Percentiles rank a stretch among this genome's conserved stretches.
Conservation (phyloP, 2,113 vertebrate species). For the Spea bombifrons region DNA sequence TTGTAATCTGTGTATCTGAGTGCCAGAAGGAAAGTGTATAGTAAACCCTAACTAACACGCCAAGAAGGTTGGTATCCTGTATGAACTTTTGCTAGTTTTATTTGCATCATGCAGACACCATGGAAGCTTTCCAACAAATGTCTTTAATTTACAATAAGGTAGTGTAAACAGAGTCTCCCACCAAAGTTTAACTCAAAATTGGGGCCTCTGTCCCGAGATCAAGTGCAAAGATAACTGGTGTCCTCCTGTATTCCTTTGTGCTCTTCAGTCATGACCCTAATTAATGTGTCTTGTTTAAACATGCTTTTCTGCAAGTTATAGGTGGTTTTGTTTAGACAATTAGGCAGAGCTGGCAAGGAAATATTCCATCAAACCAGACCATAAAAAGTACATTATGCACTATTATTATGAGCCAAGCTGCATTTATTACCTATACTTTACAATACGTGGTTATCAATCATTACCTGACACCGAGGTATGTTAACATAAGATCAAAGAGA, state of each 20-base stretch:
- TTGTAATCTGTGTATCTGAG: too few species aligned
- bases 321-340: slow-evolving; percentile 78
- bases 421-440: slow-evolving; percentile 80
- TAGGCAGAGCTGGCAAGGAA: slow-evolving; percentile 74
- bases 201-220: slow-evolving; percentile 69
- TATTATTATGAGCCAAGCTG: slow-evolving; percentile 78
- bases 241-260: slow-evolving; percentile 71
- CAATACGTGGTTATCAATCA: slow-evolving; percentile 78
- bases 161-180: slow-evolving; percentile 68
- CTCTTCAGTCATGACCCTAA: slow-evolving; percentile 75
- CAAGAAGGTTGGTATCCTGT: slow-evolving; percentile 12
- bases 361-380: slow-evolving; percentile 76
- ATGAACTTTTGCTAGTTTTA: slow-evolving; percentile 39
- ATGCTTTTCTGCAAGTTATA: slow-evolving; percentile 73
- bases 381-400: slow-evolving; percentile 86
- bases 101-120: slow-evolving; percentile 29
- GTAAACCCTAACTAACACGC: too few species aligned
- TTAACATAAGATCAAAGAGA: slow-evolving; percentile 77
- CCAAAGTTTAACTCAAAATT: slow-evolving; percentile 70
- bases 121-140: slow-evolving; percentile 52
- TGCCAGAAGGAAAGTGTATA: too few species aligned
- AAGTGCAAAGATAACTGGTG: slow-evolving; percentile 72
- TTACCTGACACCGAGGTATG: slow-evolving; percentile 82
- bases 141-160: slow-evolving; percentile 53
- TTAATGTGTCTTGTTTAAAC: slow-evolving; percentile 72